Percentiles rank a stretch among this genome's conserved stretches.
Conservation (phyloP, 2,797 vertebrate species). For the Sebastes iracundus region DNA sequence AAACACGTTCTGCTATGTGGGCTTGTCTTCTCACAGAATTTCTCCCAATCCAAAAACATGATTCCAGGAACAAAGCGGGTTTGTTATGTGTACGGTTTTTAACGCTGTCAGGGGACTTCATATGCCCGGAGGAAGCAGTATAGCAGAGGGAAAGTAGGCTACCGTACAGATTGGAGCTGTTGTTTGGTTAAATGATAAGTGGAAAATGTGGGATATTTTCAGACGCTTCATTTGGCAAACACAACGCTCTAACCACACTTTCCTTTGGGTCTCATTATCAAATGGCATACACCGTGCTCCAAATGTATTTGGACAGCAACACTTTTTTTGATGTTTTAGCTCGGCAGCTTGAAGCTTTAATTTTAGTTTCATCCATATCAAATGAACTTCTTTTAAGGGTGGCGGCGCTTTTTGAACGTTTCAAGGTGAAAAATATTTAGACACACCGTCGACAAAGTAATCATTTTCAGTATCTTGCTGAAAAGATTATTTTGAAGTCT, state of each 20-base stretch:
- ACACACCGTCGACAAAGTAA: neutral
- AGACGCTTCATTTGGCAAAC: constrained; percentile 53
- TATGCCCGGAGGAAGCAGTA: constrained; percentile 48
- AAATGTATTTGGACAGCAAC: constrained; percentile 53
- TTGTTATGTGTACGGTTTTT: constrained; percentile 56
- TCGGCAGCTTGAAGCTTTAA: constrained; percentile 8
- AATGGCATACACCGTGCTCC: constrained; percentile 31
- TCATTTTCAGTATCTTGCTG: constrained; percentile 10
- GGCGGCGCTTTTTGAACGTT: constrained; percentile 13
- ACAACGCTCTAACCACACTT: constrained; percentile 37
- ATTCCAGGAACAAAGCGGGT: constrained; percentile 66
- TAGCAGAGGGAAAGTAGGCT: constrained; percentile 56
- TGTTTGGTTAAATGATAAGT: constrained; percentile 49
- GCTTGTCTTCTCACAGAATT: constrained; percentile 36
- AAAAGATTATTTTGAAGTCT: constrained; percentile 23
- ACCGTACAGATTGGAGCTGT: constrained; percentile 19
- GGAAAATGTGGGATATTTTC: constrained; percentile 59
- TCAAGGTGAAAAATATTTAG: constrained; percentile 30
- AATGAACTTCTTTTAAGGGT: constrained; percentile 24
- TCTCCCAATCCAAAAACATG: constrained; percentile 32
- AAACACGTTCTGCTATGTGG: constrained; percentile 27
- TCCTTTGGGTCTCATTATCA: constrained; percentile 69
- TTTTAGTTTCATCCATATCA: constrained; percentile 45
- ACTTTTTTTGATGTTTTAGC: constrained; percentile 35
- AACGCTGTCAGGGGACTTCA: constrained; percentile 62